Conservation (phyloP, 2,797 vertebrate species). For the Coranthus polyacanthus region DNA sequence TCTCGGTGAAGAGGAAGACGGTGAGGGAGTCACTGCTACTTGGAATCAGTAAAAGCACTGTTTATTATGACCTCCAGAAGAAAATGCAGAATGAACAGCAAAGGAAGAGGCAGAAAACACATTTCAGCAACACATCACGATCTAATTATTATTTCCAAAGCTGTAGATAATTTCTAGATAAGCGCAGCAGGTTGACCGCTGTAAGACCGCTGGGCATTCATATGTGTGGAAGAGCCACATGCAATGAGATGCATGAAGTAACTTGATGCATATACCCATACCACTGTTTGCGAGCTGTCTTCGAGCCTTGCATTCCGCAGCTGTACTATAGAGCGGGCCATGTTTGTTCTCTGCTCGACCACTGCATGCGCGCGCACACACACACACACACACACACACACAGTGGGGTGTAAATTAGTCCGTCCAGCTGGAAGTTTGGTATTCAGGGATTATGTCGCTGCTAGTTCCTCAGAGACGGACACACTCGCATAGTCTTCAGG, state of each 20-base stretch:
- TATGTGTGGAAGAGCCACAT: neutral
- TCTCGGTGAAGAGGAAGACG: too few relatives aligned
- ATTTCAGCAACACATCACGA: too few relatives aligned
- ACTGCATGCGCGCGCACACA: too few relatives aligned
- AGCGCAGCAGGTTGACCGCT: neutral
- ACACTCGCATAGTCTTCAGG: neutral
- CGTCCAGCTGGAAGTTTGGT: constrained; percentile 61
- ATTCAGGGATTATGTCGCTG: constrained; percentile 45
- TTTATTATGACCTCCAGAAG: too few relatives aligned
- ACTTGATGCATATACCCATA: neutral
- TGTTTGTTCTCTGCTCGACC: constrained; percentile 23
- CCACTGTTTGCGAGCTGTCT: constrained; percentile 4
- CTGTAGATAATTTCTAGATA: too few relatives aligned
- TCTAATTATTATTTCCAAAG: too few relatives aligned
- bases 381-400: too few relatives aligned
- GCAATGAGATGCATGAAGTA: neutral
- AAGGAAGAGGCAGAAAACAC: too few relatives aligned
- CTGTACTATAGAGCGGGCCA: constrained; percentile 27
- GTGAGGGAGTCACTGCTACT: too few relatives aligned
- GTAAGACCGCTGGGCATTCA: neutral
- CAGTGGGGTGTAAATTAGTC: constrained; percentile 45
- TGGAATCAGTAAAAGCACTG: too few relatives aligned
- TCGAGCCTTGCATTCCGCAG: constrained; percentile 40
- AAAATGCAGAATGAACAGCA: too few relatives aligned
- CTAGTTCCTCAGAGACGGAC: constrained; percentile 23